A percentile compares a stretch with the other conserved stretches of the same genome.
Evolutionary conservation across 2,113 vertebrate species (phyloP).

Genomic region (Actenoides hombroni): DNA sequence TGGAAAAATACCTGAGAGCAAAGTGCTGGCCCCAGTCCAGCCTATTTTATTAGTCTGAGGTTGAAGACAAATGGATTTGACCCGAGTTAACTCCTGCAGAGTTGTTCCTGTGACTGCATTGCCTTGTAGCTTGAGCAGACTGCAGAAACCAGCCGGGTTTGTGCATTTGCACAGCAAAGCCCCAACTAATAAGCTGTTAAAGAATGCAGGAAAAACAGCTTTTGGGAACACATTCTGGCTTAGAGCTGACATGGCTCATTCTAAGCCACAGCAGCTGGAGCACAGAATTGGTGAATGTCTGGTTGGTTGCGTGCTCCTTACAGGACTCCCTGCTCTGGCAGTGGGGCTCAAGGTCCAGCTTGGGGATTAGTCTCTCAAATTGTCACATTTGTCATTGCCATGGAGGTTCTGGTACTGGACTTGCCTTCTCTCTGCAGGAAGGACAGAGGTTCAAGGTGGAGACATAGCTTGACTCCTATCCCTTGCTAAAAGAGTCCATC

Average conservation of each 20-base stretch:
- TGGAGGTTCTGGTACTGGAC: background rate
- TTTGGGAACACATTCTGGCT: background rate
- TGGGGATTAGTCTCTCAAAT: background rate
- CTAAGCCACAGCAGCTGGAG: background rate
- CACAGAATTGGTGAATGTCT: background rate
- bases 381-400: background rate
- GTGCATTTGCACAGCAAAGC: background rate
- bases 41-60: background rate
- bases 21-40: background rate
- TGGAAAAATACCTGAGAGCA: background rate
- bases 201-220: background rate
- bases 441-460: background rate
- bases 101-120: background rate
- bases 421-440: background rate
- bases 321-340: background rate
- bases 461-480: background rate
- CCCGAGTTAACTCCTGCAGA: background rate
- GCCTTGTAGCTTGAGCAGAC: background rate
- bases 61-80: background rate
- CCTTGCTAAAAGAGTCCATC: background rate
- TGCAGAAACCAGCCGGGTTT: background rate
- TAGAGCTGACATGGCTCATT: background rate
- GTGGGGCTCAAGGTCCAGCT: background rate
- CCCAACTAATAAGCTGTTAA: background rate
- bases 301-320: background rate